phyloP scores from a whole-genome alignment of 2,113 vertebrate genomes.

The Chlorodrepanis virens region DNA sequence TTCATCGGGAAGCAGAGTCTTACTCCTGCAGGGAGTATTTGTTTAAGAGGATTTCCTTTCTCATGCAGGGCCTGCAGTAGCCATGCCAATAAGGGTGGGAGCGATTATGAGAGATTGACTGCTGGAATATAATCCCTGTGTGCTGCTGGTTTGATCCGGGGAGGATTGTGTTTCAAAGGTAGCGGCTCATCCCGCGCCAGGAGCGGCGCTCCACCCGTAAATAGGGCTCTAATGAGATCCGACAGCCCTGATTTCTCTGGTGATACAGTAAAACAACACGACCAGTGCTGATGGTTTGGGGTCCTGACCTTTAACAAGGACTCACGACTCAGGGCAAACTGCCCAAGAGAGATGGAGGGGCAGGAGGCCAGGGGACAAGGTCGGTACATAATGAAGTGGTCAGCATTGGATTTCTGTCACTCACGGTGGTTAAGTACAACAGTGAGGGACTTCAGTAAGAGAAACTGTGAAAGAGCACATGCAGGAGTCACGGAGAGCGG shows the following conservation, averaged over 20 bases:
- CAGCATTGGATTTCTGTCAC: slow-evolving; percentile 97
- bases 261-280: slow-evolving; percentile 68
- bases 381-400: slow-evolving; percentile 90
- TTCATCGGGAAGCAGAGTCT: not conserved
- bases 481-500: slow-evolving; percentile 38
- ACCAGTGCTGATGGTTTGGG: slow-evolving; percentile 73
- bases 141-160: not conserved
- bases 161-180: slow-evolving; percentile 56
- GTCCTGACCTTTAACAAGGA: slow-evolving; percentile 85
- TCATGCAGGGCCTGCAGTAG: not conserved
- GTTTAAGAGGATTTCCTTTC: slow-evolving; percentile 52
- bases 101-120: slow-evolving; percentile 3
- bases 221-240: slow-evolving; percentile 65
- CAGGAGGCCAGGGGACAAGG: slow-evolving; percentile 79
- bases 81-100: slow-evolving; percentile 33
- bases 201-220: slow-evolving; percentile 12
- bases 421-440: slow-evolving; percentile 69
- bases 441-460: slow-evolving; percentile 43
- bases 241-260: slow-evolving; percentile 71
- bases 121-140: slow-evolving; percentile 29
- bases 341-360: slow-evolving; percentile 76
- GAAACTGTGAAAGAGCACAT: slow-evolving; percentile 44
- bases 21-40: not conserved
- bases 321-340: slow-evolving; percentile 79
- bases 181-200: slow-evolving; percentile 17